Percentiles rank a stretch among this genome's conserved stretches.
Conservation (phyloP, 2,888 invertebrate genomes). For the Halictus quadricinctus region DNA sequence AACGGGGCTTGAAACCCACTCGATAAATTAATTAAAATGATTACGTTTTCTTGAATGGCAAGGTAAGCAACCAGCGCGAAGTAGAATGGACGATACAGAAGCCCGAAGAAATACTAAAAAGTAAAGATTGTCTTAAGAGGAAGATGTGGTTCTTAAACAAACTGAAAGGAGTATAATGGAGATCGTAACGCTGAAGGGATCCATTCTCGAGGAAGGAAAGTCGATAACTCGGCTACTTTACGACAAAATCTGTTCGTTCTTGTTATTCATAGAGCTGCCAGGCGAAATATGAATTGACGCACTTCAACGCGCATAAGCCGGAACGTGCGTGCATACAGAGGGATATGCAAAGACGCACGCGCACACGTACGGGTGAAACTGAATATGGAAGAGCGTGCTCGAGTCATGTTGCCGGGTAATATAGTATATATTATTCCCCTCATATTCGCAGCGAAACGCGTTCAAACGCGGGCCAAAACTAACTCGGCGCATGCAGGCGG, state of each 20-base stretch:
- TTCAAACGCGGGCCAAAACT: neutral
- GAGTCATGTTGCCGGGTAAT: slow-evolving; percentile 8
- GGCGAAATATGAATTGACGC: slow-evolving; percentile 54
- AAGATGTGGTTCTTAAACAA: neutral
- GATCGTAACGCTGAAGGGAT: slow-evolving; percentile 21
- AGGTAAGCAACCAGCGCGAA: neutral
- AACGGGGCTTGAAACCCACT: no score
- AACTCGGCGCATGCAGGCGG: neutral
- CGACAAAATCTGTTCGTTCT: slow-evolving; percentile 44
- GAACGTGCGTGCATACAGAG: neutral
- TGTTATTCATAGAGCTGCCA: slow-evolving; percentile 59
- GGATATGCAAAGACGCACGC: slow-evolving; percentile 27
- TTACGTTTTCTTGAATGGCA: no score
- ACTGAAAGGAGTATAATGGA: neutral
- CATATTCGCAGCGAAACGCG: neutral
- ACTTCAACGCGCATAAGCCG: slow-evolving; percentile 26
- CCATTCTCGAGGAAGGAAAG: slow-evolving; percentile 20
- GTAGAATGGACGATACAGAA: neutral
- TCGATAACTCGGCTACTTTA: slow-evolving; percentile 49
- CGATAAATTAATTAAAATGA: no score
- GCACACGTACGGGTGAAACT: slow-evolving; percentile 20
- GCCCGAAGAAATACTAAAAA: neutral
- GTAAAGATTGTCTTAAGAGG: neutral
- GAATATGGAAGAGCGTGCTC: slow-evolving; percentile 23
- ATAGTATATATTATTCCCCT: slow-evolving; percentile 10